Evolutionary conservation across 1,140 invertebrate species (phyloP).

Genomic region (Bombyx mori): DNA sequence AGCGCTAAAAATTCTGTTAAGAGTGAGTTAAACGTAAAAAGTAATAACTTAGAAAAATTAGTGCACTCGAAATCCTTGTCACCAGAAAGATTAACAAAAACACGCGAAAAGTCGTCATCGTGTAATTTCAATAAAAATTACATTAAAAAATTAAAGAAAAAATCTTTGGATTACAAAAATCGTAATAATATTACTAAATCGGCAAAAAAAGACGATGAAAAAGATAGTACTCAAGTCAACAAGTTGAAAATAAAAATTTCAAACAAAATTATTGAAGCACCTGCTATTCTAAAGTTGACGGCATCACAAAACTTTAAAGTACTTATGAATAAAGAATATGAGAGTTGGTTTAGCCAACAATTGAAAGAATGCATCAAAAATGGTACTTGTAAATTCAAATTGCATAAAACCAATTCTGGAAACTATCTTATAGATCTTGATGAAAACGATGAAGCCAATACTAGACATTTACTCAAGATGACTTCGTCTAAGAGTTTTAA

Average conservation of each 20-base stretch:
- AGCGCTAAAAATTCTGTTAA: too few species aligned
- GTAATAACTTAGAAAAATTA: too few species aligned
- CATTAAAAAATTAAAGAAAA: too few species aligned
- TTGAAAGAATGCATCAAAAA: conserved; percentile 25
- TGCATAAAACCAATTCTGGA: conserved; percentile 24
- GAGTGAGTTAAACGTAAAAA: too few species aligned
- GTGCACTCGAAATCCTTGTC: too few species aligned
- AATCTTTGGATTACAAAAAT: too few species aligned
- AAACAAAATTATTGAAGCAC: conserved; percentile 14
- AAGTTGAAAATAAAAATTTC: conserved; percentile 24
- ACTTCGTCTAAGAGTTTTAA: conserved; percentile 35
- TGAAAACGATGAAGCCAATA: conserved; percentile 7
- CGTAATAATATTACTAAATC: too few species aligned
- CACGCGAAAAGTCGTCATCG: too few species aligned
- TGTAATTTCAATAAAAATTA: too few species aligned
- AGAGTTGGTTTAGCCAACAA: conserved; percentile 27
- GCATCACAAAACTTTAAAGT: conserved; percentile 33
- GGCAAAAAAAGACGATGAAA: too few species aligned
- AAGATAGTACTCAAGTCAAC: too few species aligned
- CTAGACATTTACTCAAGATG: conserved; percentile 23
- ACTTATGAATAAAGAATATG: conserved; percentile 47
- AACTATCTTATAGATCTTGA: conserved; percentile 28
- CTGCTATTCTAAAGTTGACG: conserved; percentile 27
- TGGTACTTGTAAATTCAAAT: conserved; percentile 18
- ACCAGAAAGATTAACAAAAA: too few species aligned